Evolutionary conservation across 2,797 vertebrate species (phyloP).

Genomic region (Tapirus indicus): DNA sequence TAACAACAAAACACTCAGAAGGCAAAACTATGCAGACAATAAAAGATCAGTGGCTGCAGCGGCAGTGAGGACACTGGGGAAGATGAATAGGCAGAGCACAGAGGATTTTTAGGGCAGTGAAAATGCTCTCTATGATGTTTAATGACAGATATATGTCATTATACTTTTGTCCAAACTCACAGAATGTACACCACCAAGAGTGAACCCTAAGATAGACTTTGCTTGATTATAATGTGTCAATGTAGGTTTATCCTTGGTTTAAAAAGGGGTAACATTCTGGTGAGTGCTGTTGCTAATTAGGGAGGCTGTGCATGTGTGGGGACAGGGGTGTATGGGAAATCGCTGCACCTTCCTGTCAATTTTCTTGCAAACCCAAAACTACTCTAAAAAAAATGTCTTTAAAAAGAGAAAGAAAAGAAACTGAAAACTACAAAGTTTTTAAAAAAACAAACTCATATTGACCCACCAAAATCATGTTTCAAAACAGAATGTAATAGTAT

Average conservation of each 20-base stretch:
- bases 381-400: background rate
- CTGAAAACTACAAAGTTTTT: background rate
- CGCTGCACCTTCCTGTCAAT: background rate
- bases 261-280: background rate
- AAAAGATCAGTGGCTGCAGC: background rate
- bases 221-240: background rate
- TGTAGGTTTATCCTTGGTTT: background rate
- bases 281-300: background rate
- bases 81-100: background rate
- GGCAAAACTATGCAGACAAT: background rate
- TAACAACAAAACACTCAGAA: background rate
- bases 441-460: background rate
- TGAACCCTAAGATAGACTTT: background rate
- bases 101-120: background rate
- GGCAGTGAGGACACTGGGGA: too few species aligned
- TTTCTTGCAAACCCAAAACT: background rate
- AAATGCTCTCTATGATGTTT: background rate
- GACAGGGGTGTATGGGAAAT: background rate
- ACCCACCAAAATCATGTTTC: slow-evolving; percentile 17
- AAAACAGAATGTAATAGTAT: background rate
- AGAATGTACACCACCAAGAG: background rate
- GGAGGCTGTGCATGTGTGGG: background rate
- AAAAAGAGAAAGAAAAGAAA: background rate
- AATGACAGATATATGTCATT: background rate
- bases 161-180: background rate